Evolutionary conservation across 2,113 vertebrate species (phyloP).

Genomic region (Chloropsis cyanopogon): DNA sequence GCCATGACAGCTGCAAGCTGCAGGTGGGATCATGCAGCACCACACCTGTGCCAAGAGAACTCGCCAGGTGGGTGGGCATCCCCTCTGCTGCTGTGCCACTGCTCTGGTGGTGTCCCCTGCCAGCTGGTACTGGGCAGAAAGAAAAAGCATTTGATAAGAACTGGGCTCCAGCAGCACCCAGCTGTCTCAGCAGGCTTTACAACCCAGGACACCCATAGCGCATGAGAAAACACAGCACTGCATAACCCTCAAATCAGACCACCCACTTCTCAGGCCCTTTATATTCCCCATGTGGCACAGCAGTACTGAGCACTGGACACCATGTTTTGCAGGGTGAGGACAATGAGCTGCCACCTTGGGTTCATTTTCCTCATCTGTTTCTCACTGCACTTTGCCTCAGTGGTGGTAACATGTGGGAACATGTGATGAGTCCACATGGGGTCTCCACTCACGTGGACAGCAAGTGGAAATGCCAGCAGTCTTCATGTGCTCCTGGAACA

Average conservation of each 20-base stretch:
- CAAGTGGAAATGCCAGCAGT: background rate
- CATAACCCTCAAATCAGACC: background rate
- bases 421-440: background rate
- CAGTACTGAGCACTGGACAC: rapidly evolving
- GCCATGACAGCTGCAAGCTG: background rate
- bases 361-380: background rate
- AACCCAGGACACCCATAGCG: background rate
- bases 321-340: background rate
- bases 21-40: background rate
- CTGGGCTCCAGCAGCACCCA: background rate
- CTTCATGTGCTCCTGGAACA: background rate
- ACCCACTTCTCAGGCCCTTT: background rate
- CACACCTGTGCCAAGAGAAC: background rate
- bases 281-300: background rate
- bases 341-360: background rate
- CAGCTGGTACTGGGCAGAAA: background rate
- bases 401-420: rapidly evolving
- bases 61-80: rapidly evolving
- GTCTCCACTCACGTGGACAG: background rate
- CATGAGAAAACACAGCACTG: background rate
- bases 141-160: background rate
- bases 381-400: rapidly evolving
- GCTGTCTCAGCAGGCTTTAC: background rate
- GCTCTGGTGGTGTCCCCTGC: background rate
- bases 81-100: too few relatives aligned